Evolutionary conservation across 2,888 invertebrate species (phyloP), one percentile per base, ranked within the genome.

Genomic region (Blomia tropicalis): DNA sequence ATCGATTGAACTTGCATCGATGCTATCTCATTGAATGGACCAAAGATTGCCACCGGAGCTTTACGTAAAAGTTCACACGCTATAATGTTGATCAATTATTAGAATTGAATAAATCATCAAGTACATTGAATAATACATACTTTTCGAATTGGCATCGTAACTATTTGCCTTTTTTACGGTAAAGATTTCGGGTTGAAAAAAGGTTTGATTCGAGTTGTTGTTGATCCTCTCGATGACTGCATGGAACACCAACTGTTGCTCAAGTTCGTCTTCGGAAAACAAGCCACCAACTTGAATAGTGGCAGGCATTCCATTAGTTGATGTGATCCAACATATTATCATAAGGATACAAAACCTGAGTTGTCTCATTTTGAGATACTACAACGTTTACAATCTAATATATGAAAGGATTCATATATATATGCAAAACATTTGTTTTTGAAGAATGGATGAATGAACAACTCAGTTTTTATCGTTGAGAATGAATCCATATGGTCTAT

Each of bases 121-220:
- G 5, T 27, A 60, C 41, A 23, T n/a, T n/a, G n/a, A 47, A n/a
- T 47, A 11, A 7, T 14, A 25, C 75, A 76, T 74, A 91, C 91
- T 90, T 81, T 88, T 81, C 77, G 90, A 90, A n/a, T 89, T 88
- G 58, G 91, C 89, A 73, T 87, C 87, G 73, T 91, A 92, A 74
- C 90, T 90, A 74, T 92, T 92, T 71, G 87, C 87, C 0, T 87
- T 85, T 51, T 85, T 85, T 72, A 91, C 85, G 70, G 84, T 83
- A 75, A 90, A 88, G 65, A 90, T 85, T 78, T 89, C 87, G 29
- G 87, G 87, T 64, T 84, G 81, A 59, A 93, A 78, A 71, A 87
- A 83, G 22, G 88, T 87, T 71, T 88, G 83, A 60, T 83, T 80
- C 66, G 84, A 43, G 30, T 67, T 87, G 32, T 82, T 80, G 75